Percentiles rank a stretch among this genome's conserved stretches.
Conservation (phyloP, 2,888 invertebrate species). For the Drosophila colorata region DNA sequence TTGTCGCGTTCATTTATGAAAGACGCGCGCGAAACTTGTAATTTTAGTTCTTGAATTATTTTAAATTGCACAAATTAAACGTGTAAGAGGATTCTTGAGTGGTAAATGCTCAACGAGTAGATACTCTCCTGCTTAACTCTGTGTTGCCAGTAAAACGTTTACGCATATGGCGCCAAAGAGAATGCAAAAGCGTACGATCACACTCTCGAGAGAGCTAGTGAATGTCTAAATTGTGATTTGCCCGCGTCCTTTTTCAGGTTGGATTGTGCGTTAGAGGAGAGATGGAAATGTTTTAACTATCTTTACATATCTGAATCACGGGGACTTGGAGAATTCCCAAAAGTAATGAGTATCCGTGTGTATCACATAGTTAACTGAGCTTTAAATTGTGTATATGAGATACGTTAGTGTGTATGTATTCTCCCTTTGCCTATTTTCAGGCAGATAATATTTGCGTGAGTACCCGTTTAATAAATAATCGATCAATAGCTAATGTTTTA, state of each 20-base stretch:
- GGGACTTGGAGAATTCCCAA: neutral
- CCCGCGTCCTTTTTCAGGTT: too few species aligned
- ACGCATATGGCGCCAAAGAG: neutral
- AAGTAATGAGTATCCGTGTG: neutral
- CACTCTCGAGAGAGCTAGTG: neutral
- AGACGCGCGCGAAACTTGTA: constrained; percentile 17
- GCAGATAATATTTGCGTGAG: neutral
- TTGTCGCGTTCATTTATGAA: constrained; percentile 25
- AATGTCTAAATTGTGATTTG: neutral
- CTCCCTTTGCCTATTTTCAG: too few species aligned
- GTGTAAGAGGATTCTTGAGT: neutral
- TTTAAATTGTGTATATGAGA: neutral
- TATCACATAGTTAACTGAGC: neutral
- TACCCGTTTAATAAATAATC: neutral
- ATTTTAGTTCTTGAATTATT: constrained; percentile 31
- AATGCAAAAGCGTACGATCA: neutral
- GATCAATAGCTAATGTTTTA: too few species aligned
- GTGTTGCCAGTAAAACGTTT: neutral
- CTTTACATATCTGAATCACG: neutral
- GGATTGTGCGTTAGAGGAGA: too few species aligned
- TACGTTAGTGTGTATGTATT: too few species aligned
- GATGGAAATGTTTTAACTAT: neutral
- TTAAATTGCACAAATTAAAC: constrained; percentile 42
- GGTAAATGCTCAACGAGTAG: neutral
- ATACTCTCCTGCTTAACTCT: neutral